Percentiles rank a stretch among this genome's conserved stretches.
These are phyloP conservation scores for Leptinotarsa peninsularis DNA, from an alignment of 2,888 invertebrate genomes.

Conservation along the genomic window DNA sequence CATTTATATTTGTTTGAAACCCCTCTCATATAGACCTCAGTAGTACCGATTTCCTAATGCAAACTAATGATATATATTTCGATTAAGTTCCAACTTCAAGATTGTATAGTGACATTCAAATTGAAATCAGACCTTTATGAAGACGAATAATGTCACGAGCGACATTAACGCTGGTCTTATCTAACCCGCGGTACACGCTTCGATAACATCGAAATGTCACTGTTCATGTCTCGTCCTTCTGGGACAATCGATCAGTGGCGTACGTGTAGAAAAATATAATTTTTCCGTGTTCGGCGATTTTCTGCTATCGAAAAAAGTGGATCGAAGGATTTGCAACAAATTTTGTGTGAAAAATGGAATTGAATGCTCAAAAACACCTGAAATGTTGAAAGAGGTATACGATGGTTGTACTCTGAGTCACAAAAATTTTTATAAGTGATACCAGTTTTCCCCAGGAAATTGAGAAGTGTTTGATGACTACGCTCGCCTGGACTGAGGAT, in stretches of 20 bases:
- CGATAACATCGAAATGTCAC: conserved; percentile 15
- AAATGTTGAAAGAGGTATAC: no score
- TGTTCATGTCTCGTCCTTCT: conserved; percentile 18
- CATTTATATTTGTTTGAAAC: not conserved
- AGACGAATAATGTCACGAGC: conserved; percentile 25
- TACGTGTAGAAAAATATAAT: no score
- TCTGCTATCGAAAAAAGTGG: no score
- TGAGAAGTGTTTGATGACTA: no score
- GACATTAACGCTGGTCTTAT: conserved; percentile 18
- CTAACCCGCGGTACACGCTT: not conserved
- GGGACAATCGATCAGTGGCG: not conserved
- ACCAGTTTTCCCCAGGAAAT: no score
- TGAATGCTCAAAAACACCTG: no score
- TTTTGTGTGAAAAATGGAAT: no score
- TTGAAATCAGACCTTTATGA: conserved; percentile 24
- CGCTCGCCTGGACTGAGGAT: no score
- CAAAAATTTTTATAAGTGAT: no score
- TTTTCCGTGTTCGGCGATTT: no score
- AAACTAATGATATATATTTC: not conserved
- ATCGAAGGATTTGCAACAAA: no score
- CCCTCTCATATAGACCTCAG: not conserved
- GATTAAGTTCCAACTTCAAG: not conserved
- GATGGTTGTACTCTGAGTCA: no score
- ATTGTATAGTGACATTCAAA: conserved; percentile 28
- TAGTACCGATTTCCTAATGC: not conserved